Conservation (phyloP, 2,888 invertebrate genomes). For the Erebia aethiops region DNA sequence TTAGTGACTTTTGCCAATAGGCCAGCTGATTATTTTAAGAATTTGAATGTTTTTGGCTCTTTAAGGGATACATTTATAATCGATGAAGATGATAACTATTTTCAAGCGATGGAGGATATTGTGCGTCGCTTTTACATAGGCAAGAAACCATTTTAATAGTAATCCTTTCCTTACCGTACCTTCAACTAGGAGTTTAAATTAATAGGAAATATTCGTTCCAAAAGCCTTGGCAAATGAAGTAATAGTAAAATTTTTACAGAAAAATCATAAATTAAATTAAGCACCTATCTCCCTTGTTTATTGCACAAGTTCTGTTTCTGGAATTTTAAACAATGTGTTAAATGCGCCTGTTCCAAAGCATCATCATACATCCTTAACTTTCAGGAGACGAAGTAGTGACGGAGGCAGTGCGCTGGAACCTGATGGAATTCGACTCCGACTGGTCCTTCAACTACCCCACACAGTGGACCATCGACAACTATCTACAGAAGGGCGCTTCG, state of each 20-base stretch:
- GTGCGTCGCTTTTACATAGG: slow-evolving; percentile 54
- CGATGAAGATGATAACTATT: slow-evolving; percentile 25
- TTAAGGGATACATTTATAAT: slow-evolving; percentile 14
- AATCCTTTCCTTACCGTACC: slow-evolving; percentile 15
- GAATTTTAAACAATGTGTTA: background rate
- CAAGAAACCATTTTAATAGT: background rate
- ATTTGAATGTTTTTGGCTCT: background rate
- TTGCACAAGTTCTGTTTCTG: no score
- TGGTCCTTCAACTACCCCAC: slow-evolving; percentile 47
- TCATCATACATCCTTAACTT: background rate
- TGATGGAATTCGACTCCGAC: slow-evolving; percentile 50
- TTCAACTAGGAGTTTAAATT: no score
- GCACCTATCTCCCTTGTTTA: no score
- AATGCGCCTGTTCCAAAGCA: slow-evolving; percentile 22
- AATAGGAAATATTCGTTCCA: slow-evolving; percentile 11
- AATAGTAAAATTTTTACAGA: background rate
- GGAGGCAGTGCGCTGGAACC: slow-evolving; percentile 29
- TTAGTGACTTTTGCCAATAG: slow-evolving; percentile 33
- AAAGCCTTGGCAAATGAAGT: no score
- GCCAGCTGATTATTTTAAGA: background rate
- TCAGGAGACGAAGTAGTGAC: slow-evolving; percentile 49
- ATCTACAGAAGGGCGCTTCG: slow-evolving; percentile 40
- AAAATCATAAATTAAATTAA: no score
- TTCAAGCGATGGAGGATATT: slow-evolving; percentile 43
- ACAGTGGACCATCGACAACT: slow-evolving; percentile 44